Evolutionary conservation across 2,888 invertebrate species (phyloP).

Genomic region (Acronicta alni): DNA sequence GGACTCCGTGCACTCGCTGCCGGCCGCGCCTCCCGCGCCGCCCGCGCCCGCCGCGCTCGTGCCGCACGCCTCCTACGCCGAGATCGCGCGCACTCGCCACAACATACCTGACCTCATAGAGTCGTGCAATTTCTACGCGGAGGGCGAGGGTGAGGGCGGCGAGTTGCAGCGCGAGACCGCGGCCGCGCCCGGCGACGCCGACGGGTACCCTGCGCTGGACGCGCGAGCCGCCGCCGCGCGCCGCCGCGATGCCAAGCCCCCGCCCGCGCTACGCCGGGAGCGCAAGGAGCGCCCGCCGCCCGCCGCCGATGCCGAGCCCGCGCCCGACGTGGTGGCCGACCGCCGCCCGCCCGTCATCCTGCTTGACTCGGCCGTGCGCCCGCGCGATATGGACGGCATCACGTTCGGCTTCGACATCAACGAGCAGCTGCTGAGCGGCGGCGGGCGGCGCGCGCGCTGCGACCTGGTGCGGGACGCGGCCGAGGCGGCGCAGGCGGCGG

Average conservation of each 20-base stretch:
- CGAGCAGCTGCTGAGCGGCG: slow-evolving; percentile 91
- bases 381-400: slow-evolving; percentile 90
- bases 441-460: slow-evolving; percentile 68
- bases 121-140: slow-evolving; percentile 86
- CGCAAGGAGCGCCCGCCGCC: slow-evolving; percentile 44
- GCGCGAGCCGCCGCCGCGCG: slow-evolving; percentile 51
- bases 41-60: slow-evolving; percentile 90
- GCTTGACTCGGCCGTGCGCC: slow-evolving; percentile 89
- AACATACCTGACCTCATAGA: slow-evolving; percentile 88
- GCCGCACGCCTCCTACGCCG: slow-evolving; percentile 93
- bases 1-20: slow-evolving; percentile 95
- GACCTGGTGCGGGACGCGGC: slow-evolving; percentile 70
- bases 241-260: slow-evolving; percentile 59
- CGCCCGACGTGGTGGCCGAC: slow-evolving; percentile 83
- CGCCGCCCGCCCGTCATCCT: slow-evolving; percentile 93
- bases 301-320: slow-evolving; percentile 68
- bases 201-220: slow-evolving; percentile 62
- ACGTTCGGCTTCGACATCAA: slow-evolving; percentile 95
- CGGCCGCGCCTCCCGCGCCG: slow-evolving; percentile 84
- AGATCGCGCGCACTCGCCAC: slow-evolving; percentile 91
- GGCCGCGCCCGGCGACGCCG: slow-evolving; percentile 49
- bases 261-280: slow-evolving; percentile 48
- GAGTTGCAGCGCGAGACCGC: slow-evolving; percentile 46
- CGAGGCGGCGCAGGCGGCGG: slow-evolving; percentile 68
- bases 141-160: slow-evolving; percentile 61